These are phyloP conservation scores for Molorchus minor DNA, from an alignment of 2,888 invertebrate genomes.

Conservation along the genomic window DNA sequence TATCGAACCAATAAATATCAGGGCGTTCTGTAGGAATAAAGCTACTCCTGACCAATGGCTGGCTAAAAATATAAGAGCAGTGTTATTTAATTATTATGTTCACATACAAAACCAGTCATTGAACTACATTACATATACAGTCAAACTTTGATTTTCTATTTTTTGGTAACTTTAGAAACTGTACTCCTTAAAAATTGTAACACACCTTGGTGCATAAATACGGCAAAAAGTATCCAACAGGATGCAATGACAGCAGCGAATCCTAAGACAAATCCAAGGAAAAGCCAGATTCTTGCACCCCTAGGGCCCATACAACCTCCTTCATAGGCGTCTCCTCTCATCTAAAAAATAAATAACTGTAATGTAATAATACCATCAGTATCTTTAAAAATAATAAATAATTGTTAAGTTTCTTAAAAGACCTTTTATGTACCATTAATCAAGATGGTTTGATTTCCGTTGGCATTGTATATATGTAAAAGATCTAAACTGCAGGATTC, in stretches of 20 bases:
- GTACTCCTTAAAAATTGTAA: conserved; percentile 8
- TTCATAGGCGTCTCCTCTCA: conserved; percentile 83
- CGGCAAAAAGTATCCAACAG: conserved; percentile 94
- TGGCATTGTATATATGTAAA: too few relatives aligned
- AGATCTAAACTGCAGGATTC: too few relatives aligned
- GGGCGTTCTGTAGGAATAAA: conserved; percentile 91
- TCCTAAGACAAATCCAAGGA: conserved; percentile 95
- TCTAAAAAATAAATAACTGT: conserved; percentile 57
- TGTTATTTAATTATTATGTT: background rate
- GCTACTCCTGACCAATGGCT: conserved; percentile 85
- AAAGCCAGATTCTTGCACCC: conserved; percentile 92
- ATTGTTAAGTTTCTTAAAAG: too few relatives aligned
- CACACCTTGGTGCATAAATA: conserved; percentile 77
- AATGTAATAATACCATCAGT: too few relatives aligned
- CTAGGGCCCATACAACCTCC: conserved; percentile 87
- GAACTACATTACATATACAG: too few relatives aligned
- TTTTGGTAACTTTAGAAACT: background rate
- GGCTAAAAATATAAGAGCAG: conserved; percentile 33
- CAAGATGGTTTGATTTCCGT: too few relatives aligned
- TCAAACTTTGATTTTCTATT: too few relatives aligned
- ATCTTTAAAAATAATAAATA: too few relatives aligned
- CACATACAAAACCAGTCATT: too few relatives aligned
- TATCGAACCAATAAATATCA: conserved; percentile 90
- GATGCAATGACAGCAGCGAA: conserved; percentile 96
- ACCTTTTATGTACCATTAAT: too few relatives aligned